Conservation (phyloP, 2,113 vertebrate genomes). For the Diadophis punctatus region DNA sequence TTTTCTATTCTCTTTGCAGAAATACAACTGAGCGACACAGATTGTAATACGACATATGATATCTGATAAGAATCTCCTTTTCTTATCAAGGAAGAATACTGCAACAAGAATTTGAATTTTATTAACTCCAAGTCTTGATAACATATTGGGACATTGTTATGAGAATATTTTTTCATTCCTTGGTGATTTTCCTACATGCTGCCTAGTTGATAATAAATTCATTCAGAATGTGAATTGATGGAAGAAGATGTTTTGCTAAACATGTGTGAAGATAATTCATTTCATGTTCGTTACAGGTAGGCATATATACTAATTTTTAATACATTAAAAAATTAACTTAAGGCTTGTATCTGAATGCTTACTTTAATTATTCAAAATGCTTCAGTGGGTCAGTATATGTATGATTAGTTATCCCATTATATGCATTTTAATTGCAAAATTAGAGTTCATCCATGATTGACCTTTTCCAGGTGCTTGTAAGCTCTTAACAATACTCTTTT, state of each 20-base stretch:
- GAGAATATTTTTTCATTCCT: constrained; percentile 45
- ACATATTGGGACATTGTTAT: constrained; percentile 56
- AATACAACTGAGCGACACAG: constrained; percentile 69
- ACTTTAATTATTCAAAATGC: background rate
- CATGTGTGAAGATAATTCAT: constrained; percentile 82
- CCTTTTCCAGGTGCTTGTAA: background rate
- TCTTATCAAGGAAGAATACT: constrained; percentile 63
- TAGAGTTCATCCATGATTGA: background rate
- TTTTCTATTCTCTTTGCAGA: constrained; percentile 97
- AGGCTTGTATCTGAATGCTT: background rate
- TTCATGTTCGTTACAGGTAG: constrained; percentile 98
- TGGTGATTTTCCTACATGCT: constrained; percentile 54
- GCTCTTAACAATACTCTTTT: background rate
- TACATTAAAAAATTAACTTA: background rate
- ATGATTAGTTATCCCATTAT: background rate
- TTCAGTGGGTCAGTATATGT: background rate
- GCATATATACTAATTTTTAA: constrained; percentile 45
- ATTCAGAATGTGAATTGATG: constrained; percentile 86
- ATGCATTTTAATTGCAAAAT: background rate
- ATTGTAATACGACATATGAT: constrained; percentile 61
- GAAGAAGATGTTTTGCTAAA: constrained; percentile 80
- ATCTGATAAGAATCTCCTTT: constrained; percentile 61
- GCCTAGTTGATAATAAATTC: constrained; percentile 58
- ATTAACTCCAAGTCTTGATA: constrained; percentile 56
- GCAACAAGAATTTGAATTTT: constrained; percentile 58